phyloP scores from a whole-genome alignment of 1,140 invertebrate genomes.

The Zaprionus lachaisei region DNA sequence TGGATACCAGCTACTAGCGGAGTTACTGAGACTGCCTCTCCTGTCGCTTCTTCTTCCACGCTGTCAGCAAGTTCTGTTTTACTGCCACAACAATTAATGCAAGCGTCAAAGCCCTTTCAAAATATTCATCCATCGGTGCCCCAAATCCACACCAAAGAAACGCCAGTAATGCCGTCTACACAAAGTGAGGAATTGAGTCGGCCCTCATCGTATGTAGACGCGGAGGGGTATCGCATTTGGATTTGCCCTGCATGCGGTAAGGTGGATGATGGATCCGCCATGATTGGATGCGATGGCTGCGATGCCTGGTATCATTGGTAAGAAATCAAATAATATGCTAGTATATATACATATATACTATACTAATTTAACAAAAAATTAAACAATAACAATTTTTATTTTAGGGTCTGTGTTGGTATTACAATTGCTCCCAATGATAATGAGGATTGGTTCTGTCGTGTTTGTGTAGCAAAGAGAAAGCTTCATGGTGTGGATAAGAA shows the following conservation, averaged over 20 bases:
- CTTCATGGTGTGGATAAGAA: slow-evolving; percentile 89
- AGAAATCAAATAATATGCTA: slow-evolving; percentile 48
- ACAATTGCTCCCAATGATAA: slow-evolving; percentile 94
- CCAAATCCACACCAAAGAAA: not conserved
- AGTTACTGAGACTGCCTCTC: slow-evolving; percentile 13
- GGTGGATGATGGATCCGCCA: slow-evolving; percentile 97
- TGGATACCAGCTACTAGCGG: slow-evolving; percentile 45
- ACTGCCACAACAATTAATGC: slow-evolving; percentile 75
- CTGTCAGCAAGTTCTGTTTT: slow-evolving; percentile 76
- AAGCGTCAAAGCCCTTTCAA: slow-evolving; percentile 33
- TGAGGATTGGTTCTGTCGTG: slow-evolving; percentile 96
- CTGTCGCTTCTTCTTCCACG: slow-evolving; percentile 49
- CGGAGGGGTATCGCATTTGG: slow-evolving; percentile 96
- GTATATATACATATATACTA: no score
- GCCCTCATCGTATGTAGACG: slow-evolving; percentile 86
- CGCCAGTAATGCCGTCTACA: not conserved
- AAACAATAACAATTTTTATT: slow-evolving; percentile 36
- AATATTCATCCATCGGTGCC: slow-evolving; percentile 5
- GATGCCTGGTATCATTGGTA: slow-evolving; percentile 99
- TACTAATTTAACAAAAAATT: not conserved
- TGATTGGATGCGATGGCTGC: slow-evolving; percentile 99
- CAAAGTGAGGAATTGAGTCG: slow-evolving; percentile 55
- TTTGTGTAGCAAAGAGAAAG: slow-evolving; percentile 91
- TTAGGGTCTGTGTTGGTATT: slow-evolving; percentile 96
- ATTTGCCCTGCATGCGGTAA: slow-evolving; percentile 97